phyloP scores from a whole-genome alignment of 1,140 invertebrate species.

The Lordiphosa stackelbergi region DNA sequence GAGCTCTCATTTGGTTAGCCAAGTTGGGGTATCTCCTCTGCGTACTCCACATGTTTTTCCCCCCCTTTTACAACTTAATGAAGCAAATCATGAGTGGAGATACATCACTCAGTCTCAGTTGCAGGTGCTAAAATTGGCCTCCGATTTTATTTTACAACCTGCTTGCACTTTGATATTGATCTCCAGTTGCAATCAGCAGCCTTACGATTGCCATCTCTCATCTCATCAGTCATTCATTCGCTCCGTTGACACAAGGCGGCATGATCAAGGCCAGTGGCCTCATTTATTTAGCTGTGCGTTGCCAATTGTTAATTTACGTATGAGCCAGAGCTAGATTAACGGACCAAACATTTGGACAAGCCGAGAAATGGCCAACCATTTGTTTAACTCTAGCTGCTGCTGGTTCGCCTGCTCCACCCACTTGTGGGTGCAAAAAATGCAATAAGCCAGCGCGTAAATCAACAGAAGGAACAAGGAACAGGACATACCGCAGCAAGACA shows the following conservation, averaged over 20 bases:
- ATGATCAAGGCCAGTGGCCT: slow-evolving; percentile 19
- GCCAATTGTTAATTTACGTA: slow-evolving; percentile 64
- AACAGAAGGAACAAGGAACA: slow-evolving; percentile 38
- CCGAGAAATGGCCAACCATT: slow-evolving; percentile 47
- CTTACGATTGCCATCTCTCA: slow-evolving; percentile 38
- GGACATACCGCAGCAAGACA: slow-evolving; percentile 65
- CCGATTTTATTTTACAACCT: slow-evolving; percentile 13
- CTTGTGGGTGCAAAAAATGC: slow-evolving; percentile 44
- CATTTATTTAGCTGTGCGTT: slow-evolving; percentile 40
- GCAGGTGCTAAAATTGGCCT: slow-evolving; percentile 41
- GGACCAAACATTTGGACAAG: slow-evolving; percentile 63
- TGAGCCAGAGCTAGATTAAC: slow-evolving; percentile 31
- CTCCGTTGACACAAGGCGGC: slow-evolving; percentile 10
- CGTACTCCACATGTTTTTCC: slow-evolving; percentile 4
- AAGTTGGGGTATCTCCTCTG: background rate
- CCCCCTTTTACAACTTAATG: slow-evolving; percentile 42
- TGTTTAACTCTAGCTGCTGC: slow-evolving; percentile 21
- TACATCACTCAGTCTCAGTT: slow-evolving; percentile 24
- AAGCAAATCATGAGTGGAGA: slow-evolving; percentile 17
- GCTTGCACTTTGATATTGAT: slow-evolving; percentile 36
- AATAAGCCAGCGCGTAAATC: slow-evolving; percentile 69
- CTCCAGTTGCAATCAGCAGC: slow-evolving; percentile 39
- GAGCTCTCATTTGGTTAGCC: no score
- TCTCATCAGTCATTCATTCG: slow-evolving; percentile 38
- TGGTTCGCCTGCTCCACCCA: background rate